Base-by-base conservation (phyloP, 2,113 vertebrate species). In the Salvator merianae region DNA sequence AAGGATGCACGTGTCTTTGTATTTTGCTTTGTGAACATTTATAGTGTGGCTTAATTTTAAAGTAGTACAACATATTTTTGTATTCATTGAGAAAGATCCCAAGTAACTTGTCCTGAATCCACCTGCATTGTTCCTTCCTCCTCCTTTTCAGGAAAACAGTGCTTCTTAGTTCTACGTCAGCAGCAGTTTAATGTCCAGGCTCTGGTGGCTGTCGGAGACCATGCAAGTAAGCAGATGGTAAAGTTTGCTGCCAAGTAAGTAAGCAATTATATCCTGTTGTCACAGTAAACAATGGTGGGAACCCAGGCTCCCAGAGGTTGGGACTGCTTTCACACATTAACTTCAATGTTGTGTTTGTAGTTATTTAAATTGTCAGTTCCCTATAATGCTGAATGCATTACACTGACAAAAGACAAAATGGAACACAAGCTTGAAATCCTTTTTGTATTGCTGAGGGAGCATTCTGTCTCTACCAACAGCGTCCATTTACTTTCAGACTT, bases 181-280 rank as follows among this genome's bases (percentile, higher is more conserved):
- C 99, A 99, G 96, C 98, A 99, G 96, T 99, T 98, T 95, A 98
- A 98, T 88, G 97, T 99, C 93, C 98, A 99, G 94, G 98, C 97
- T 72, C 97, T 99, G 85, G 97, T 99, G 91, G 98, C 99, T 34
- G 98, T 99, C 96, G 98, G 98, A 96, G 98, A 98, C 88, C 97
- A 97, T 95, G 97, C 98, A 84, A 99, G 99, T 97, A 99, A 99
- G 97, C 99, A 99, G 98, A 99, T 99, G 99, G 98, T 99, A 96
- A 99, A 99, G 97, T 99, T 99, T 96, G 97, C 98, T 90, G 98
- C 98, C 96, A 99, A 99, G 99, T 99, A 97, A 99, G 98, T 98
- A 97, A 95, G 91, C 96, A 96, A 97, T 97, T 94, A 96, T 94
- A 95, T 99, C 98, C 98, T 99, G 98, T 97, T 96, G 94, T 95